Conservation (phyloP, 2,797 vertebrate species). For the Rhinophrynus dorsalis region DNA sequence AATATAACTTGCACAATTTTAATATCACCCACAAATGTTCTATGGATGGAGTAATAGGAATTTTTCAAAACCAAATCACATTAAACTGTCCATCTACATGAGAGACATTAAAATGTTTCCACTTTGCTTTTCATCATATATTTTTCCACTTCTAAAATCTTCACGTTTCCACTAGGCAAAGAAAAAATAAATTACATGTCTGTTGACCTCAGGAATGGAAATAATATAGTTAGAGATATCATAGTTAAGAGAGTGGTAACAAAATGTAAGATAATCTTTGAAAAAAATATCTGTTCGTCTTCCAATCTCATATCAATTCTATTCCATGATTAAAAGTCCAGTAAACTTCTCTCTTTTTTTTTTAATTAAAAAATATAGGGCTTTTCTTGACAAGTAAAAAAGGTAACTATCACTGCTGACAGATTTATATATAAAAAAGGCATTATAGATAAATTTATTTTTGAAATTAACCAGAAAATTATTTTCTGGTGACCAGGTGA, state of each 20-base stretch:
- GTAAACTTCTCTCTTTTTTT: no score
- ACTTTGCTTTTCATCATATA: slow-evolving; percentile 30
- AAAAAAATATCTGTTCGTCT: no score
- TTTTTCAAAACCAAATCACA: slow-evolving; percentile 20
- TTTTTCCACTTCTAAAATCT: slow-evolving; percentile 22
- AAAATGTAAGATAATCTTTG: background rate
- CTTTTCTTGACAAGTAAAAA: no score
- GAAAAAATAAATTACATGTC: slow-evolving; percentile 30
- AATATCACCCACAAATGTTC: slow-evolving; percentile 18
- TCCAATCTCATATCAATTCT: no score
- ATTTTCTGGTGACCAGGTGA: no score
- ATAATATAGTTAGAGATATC: slow-evolving; percentile 32
- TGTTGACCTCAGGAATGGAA: slow-evolving; percentile 26
- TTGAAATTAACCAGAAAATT: no score
- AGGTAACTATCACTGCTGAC: no score
- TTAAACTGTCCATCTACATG: slow-evolving; percentile 5
- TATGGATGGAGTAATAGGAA: slow-evolving; percentile 10
- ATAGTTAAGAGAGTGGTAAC: slow-evolving; percentile 23
- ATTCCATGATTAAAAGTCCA: no score
- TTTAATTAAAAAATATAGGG: no score
- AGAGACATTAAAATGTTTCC: slow-evolving; percentile 24
- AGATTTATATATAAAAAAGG: no score
- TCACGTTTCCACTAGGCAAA: slow-evolving; percentile 22
- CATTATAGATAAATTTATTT: no score
- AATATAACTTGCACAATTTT: slow-evolving; percentile 10